phyloP scores from a whole-genome alignment of 2,113 vertebrate genomes.

The Calidris pugnax region DNA sequence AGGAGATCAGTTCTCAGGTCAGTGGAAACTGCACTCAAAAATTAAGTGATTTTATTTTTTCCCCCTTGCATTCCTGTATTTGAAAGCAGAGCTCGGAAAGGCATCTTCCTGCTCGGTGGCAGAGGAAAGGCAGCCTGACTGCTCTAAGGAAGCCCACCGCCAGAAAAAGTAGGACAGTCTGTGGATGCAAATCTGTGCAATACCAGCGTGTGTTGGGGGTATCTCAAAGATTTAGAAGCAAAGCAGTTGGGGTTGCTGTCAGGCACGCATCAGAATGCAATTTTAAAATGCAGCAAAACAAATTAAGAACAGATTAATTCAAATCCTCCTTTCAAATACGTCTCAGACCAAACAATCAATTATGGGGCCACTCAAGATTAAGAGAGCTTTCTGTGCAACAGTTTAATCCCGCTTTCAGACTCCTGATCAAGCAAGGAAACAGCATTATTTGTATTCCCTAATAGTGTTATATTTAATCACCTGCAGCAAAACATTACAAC shows the following conservation, averaged over 20 bases:
- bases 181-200: background rate
- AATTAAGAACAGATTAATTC: slow-evolving; percentile 7
- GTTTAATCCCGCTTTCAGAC: background rate
- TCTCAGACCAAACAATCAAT: slow-evolving; percentile 10
- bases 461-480: background rate
- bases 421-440: background rate
- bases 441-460: background rate
- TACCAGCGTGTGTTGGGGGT: background rate
- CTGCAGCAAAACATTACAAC: background rate
- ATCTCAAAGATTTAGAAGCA: background rate
- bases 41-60: background rate
- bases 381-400: background rate
- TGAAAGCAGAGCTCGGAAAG: background rate
- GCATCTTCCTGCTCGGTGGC: background rate
- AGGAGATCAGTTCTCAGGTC: background rate
- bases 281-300: background rate
- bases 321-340: background rate
- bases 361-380: background rate
- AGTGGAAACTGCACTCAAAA: background rate
- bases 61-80: background rate
- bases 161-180: background rate
- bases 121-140: background rate
- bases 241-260: background rate
- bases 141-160: background rate
- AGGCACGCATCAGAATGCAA: background rate